Evolutionary conservation across 23 tunicate species (phyloP).

Genomic region (Trididemnum miniatum): DNA sequence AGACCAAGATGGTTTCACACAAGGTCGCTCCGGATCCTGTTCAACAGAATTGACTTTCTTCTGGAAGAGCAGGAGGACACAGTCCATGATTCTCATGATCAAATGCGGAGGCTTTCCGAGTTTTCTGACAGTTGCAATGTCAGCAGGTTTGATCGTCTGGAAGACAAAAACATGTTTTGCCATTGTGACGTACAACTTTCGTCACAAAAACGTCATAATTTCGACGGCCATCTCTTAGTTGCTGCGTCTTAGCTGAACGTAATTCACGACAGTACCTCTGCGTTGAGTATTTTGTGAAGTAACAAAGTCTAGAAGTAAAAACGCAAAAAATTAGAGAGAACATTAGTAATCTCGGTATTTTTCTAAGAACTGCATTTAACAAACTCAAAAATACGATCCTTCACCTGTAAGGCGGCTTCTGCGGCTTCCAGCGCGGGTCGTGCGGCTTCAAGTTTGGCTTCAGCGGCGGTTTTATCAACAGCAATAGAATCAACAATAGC

Average conservation of each 20-base stretch:
- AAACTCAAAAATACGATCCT: no score
- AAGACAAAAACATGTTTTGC: background rate
- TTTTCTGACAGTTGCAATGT: conserved; percentile 96
- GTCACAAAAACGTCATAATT: no score
- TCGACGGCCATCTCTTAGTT: no score
- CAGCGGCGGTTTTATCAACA: conserved; percentile 89
- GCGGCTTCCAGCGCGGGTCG: conserved; percentile 96
- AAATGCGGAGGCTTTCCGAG: conserved; percentile 99
- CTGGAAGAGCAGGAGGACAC: conserved; percentile 86
- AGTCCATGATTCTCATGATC: conserved; percentile 99
- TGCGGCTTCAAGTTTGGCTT: conserved; percentile 90
- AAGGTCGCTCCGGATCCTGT: conserved; percentile 82
- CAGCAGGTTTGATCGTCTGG: conserved; percentile 96
- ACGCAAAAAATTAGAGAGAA: no score
- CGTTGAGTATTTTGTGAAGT: no score
- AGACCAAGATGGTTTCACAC: conserved; percentile 91
- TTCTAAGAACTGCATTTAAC: no score
- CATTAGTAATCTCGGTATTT: no score
- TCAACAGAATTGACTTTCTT: conserved; percentile 77
- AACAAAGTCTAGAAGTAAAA: background rate
- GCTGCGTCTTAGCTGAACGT: no score
- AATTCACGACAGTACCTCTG: no score
- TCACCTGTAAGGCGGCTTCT: conserved; percentile 92
- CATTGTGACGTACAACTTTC: no score
- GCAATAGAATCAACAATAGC: conserved; percentile 87